Evolutionary conservation across 2,888 invertebrate species (phyloP).

Genomic region (Ormyrus rosae): DNA sequence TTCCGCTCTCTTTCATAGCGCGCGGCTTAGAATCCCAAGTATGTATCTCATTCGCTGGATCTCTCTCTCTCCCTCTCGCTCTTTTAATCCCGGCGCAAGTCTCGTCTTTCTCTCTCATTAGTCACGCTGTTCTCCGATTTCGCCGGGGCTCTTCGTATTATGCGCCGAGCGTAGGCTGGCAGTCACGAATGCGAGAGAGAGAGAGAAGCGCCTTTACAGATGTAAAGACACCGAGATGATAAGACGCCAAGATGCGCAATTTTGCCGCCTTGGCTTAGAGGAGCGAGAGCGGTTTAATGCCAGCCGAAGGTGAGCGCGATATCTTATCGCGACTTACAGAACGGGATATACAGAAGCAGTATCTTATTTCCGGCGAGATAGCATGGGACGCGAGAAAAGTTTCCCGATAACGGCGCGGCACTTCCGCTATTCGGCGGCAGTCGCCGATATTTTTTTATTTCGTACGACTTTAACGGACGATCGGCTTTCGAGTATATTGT

Average conservation of each 20-base stretch:
- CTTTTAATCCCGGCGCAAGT: constrained; percentile 27
- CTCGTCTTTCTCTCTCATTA: constrained; percentile 52
- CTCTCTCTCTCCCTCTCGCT: constrained; percentile 8
- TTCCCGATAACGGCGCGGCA: neutral
- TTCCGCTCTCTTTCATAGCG: constrained; percentile 39
- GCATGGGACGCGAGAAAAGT: neutral
- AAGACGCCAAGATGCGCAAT: neutral
- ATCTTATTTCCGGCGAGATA: constrained; percentile 16
- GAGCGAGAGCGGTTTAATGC: neutral
- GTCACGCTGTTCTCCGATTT: constrained; percentile 49
- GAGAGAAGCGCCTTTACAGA: neutral
- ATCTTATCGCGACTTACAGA: constrained; percentile 26
- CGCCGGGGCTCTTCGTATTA: neutral
- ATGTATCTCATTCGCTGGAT: constrained; percentile 43
- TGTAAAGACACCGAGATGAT: constrained; percentile 12
- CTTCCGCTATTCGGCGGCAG: constrained; percentile 3
- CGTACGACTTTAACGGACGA: too few species aligned
- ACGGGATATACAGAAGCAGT: constrained; percentile 1
- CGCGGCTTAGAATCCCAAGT: constrained; percentile 2
- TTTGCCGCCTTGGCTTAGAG: neutral
- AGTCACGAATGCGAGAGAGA: constrained; percentile 19
- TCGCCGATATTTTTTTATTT: neutral
- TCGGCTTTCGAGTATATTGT: too few species aligned
- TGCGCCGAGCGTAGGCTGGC: neutral
- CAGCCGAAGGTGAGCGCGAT: neutral